Base-by-base conservation (phyloP, 2,888 invertebrate species). In the Scaptodrosophila latifasciaeformis region DNA sequence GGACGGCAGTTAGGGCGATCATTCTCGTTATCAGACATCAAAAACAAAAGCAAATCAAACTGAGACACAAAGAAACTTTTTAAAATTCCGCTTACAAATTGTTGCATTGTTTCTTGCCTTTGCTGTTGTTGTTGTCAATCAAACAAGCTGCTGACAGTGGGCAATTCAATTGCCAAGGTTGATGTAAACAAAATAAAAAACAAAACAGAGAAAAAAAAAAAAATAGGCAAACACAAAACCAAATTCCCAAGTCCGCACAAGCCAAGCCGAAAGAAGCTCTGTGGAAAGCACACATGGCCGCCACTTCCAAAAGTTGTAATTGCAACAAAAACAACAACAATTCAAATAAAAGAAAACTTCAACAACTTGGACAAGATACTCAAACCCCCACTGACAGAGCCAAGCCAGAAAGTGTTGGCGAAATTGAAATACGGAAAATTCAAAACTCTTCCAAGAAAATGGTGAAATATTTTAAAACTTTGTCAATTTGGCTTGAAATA, bases 71-170 rank as follows among this genome's bases (percentile, higher is more conserved):
- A 50, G 54, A 54, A 54, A 56, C 67, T 70, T 35, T 47, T 72
- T 77, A 67, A 72, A 62, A 72, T 72, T 72, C 75, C 75, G 65
- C 58, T 55, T 62, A 65, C 78, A 65, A 70, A 62, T 63, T 62
- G 71, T 72, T 72, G 78, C 75, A 72, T 37, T 37, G 37, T 12
- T 34, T 15, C 13, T 13, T 34, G 34, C 2, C 13, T 3, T n/a
- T n/a, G n/a, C 34, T 34, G 13, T 9, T 15, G 34, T 34, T 15
- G 34, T 9, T 27, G 27, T 4, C 34, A 34, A 7, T 34, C 15
- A 57, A 31, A 39, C 37, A 44, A 56, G 49, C 24, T 49, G 49
- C 37, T 12, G 54, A 57, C 56, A 57, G 49, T 40, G 39, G 71
- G 70, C 60, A 58, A 77, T 34, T 13, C 70, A 67, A 58, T 56